A percentile compares a stretch with the other conserved stretches of the same genome.
Conservation (phyloP, 1,140 invertebrate genomes). For the Hesperophylax magnus region DNA sequence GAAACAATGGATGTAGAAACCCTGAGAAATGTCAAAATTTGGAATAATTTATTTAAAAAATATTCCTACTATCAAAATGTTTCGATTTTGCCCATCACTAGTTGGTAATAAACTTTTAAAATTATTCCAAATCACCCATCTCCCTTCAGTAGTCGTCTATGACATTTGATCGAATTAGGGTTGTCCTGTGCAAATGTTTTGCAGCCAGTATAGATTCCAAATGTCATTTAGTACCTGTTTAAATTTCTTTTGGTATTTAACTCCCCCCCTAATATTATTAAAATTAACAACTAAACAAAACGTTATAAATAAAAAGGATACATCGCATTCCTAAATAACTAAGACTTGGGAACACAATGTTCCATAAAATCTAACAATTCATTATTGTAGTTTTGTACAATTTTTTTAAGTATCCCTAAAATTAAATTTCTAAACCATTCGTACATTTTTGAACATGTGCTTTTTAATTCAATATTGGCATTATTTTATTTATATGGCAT, state of each 20-base stretch:
- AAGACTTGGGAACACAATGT: conserved; percentile 23
- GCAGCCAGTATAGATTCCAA: background rate
- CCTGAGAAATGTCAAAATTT: background rate
- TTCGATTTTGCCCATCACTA: background rate
- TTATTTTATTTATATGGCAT: background rate
- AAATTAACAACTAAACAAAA: conserved; percentile 15
- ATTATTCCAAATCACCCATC: background rate
- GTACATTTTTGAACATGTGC: background rate
- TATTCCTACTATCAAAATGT: background rate
- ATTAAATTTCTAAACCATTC: conserved; percentile 10
- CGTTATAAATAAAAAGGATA: conserved; percentile 6
- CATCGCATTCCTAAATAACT: conserved; percentile 21
- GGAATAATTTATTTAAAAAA: background rate
- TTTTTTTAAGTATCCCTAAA: conserved; percentile 32
- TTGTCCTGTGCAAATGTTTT: background rate
- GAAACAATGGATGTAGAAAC: too few species aligned
- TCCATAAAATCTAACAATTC: conserved; percentile 18
- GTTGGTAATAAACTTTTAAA: background rate
- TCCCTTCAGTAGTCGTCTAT: background rate
- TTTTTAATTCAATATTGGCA: background rate
- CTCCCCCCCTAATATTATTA: conserved; percentile 3
- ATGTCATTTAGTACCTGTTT: conserved; percentile 25
- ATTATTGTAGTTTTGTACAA: conserved; percentile 27
- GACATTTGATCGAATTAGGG: background rate
- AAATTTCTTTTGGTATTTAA: conserved; percentile 22